These are phyloP conservation scores for Imbricaverruca yamaguchii DNA, from an alignment of 2,888 invertebrate species.

Conservation along the genomic window DNA sequence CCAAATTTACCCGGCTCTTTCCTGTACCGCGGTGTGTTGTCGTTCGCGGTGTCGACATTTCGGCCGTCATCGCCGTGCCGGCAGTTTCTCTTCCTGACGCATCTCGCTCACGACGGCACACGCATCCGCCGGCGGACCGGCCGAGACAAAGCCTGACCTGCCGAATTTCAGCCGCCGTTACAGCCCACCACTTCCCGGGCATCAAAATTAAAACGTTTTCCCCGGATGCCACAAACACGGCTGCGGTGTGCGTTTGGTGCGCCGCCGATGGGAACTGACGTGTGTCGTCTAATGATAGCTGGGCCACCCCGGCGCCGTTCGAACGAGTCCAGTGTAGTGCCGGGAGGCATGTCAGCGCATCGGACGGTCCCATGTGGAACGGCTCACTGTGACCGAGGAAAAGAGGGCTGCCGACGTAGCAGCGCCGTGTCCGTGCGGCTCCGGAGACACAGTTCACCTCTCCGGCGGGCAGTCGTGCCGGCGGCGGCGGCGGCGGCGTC, in stretches of 20 bases:
- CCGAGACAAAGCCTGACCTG: background rate
- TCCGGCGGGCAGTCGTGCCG: background rate
- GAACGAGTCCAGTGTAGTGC: background rate
- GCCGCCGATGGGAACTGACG: background rate
- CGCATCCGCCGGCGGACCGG: background rate
- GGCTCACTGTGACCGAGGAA: no score
- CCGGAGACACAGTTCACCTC: no score
- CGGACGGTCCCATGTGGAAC: no score
- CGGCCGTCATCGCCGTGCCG: background rate
- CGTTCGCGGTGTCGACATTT: no score
- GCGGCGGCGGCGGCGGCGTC: background rate
- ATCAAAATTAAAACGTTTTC: background rate
- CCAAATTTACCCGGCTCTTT: no score
- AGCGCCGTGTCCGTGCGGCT: no score
- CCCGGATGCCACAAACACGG: background rate
- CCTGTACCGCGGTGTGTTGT: no score
- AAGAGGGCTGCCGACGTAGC: no score
- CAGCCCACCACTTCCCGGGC: background rate
- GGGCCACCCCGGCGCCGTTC: background rate
- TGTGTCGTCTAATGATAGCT: background rate
- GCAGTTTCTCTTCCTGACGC: slow-evolving; percentile 3
- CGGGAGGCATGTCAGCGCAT: no score
- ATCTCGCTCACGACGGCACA: background rate
- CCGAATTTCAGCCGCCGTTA: background rate
- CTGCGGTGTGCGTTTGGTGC: background rate